Evolutionary conservation across 2,797 vertebrate species (phyloP), one percentile per base, ranked within the genome.

Genomic region (Hoplostethus atlanticus): DNA sequence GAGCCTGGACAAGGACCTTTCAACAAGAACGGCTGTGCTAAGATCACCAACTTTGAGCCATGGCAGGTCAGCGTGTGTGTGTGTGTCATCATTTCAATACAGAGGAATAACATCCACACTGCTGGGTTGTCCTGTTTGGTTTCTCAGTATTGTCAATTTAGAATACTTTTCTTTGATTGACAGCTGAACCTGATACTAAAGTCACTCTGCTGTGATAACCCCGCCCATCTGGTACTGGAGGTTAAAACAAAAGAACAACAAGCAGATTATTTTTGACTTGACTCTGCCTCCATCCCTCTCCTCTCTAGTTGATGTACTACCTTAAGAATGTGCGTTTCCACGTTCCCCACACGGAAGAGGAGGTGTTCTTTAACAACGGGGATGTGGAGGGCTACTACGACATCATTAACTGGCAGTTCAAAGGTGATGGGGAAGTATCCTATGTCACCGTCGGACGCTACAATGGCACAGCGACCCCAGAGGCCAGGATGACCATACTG

Each of bases 321-420:
- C 44, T 97, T 89, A 96, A 95, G 80, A 93, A 93, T 40, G 75
- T 96, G 42, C 67, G 40, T 8, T 96, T 94, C 75, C 88, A 72
- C 1, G 89, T 94, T 36, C 93, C 92, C 15, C 73, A 95, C 86
- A 94, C 95, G 1, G 63, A 71, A 12, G 94, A 94, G 58, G 61
- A 76, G 71, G 77, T 96, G 13, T 72, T 71, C 72, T 94, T 97
- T 50, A 73, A 91, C 3, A 64, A 89, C 0, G 95, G 96, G 3
- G 95, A 96, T 5, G 91, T 96, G 16, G 73, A 66, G 0, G 94
- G 92, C 34, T 83, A 84, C 65, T 97, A 96, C 64, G 96, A 97
- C 68, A 91, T 96, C 83, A 86, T 96, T 38, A 97, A 97, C 67
- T 97, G 96, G 96, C 94, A 95, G 79, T 59, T 90, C 62, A 84